These are phyloP conservation scores for Cheilosia soror DNA, from an alignment of 2,888 invertebrate genomes.

Conservation along the genomic window DNA sequence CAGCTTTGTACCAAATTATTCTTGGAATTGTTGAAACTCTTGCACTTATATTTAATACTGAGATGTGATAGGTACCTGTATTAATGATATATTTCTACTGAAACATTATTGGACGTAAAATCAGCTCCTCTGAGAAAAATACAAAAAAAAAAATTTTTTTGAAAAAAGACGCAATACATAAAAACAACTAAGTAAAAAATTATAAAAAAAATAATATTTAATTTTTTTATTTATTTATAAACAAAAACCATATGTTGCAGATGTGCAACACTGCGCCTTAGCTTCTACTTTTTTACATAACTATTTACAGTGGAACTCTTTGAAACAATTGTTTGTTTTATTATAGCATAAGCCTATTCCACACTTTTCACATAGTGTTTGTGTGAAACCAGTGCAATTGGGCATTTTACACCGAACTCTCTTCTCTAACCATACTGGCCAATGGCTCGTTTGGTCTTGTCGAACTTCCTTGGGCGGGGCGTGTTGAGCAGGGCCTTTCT, in stretches of 20 bases:
- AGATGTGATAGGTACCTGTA: too few species aligned
- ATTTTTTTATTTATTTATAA: too few species aligned
- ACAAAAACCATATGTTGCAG: not conserved
- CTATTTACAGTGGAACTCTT: not conserved
- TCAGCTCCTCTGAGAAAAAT: too few species aligned
- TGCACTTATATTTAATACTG: too few species aligned
- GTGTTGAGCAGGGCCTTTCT: constrained; percentile 53
- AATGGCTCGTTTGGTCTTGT: constrained; percentile 53
- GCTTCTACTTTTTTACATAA: not conserved
- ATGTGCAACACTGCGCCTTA: not conserved
- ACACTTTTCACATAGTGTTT: constrained; percentile 36
- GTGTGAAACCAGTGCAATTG: constrained; percentile 38
- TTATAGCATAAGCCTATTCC: constrained; percentile 5
- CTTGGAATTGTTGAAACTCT: too few species aligned
- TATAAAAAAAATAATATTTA: too few species aligned
- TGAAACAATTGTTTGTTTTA: not conserved
- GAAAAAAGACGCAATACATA: too few species aligned
- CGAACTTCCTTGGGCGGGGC: constrained; percentile 48
- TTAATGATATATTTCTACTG: too few species aligned
- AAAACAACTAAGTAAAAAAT: too few species aligned
- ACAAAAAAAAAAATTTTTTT: too few species aligned
- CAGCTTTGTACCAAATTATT: too few species aligned
- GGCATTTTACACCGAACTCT: constrained; percentile 49
- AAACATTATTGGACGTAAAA: too few species aligned
- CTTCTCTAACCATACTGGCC: constrained; percentile 44